Evolutionary conservation across 1,140 invertebrate species (phyloP), one percentile per base, ranked within the genome.

Genomic region (Calycopis cecrops): DNA sequence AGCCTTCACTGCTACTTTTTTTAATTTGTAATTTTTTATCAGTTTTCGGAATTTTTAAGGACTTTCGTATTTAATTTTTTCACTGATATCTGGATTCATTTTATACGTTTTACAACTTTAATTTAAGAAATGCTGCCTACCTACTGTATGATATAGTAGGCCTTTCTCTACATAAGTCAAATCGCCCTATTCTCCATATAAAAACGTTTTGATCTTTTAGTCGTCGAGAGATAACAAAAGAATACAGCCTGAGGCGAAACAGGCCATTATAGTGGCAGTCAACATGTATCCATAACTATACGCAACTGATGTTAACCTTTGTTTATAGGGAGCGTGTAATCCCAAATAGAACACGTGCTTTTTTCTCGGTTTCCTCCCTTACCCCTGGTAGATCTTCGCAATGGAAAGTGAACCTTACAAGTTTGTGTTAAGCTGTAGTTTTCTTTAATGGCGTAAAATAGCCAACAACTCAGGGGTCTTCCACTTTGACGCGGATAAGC

Each of bases 291-390:
- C 47, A 53, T 53, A 60, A 52, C 53, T 60, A 56, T 55, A 55
- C 11, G 12, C 21, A 53, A 53, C 21, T 28, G 52, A 71, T 71
- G 73, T 81, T 78, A 80, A 79, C 80, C 78, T 82, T 83, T 81
- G 76, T 84, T 86, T 79, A 80, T 73, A 67, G 74, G 72, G 74
- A 73, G 72, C 71, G 64, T 79, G 79, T 86, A 84, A 86, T 84
- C 83, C 79, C 76, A 80, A 81, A 83, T 79, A 76, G 77, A 82
- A 86, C 83, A 86, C 80, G 83, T 86, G 83, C 80, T 86, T 84
- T 85, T 85, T 84, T 84, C 79, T 76, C 79, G 77, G 67, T 74
- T 69, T 71, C 68, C 68, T 58, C 58, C 64, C 64, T n/a, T 55
- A 58, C 57, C 64, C 60, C 50, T 51, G 40, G 21, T 28, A 21